These are phyloP conservation scores for Oreochromis mossambicus DNA, from an alignment of 2,797 vertebrate genomes.

Conservation along the genomic window DNA sequence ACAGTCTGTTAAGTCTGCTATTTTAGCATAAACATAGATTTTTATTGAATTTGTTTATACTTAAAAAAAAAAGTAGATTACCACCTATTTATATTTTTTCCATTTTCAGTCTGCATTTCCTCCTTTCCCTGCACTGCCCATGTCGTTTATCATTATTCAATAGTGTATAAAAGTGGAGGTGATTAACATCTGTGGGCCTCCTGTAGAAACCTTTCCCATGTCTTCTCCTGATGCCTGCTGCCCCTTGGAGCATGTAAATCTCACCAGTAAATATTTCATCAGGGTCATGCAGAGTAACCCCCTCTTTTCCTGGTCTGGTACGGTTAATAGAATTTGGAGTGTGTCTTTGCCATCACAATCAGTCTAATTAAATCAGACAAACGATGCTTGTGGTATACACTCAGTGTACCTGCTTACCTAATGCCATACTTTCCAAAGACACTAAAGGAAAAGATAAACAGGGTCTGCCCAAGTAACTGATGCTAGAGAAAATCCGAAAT, in stretches of 20 bases:
- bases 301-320: not conserved
- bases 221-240: slow-evolving; percentile 1
- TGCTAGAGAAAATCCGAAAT: not conserved
- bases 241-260: slow-evolving; percentile 52
- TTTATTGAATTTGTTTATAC: not conserved
- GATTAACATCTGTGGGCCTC: slow-evolving; percentile 19
- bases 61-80: not conserved
- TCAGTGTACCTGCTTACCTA: not conserved
- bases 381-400: not conserved
- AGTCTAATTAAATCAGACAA: slow-evolving; percentile 57
- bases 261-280: slow-evolving; percentile 68
- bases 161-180: not conserved
- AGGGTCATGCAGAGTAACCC: slow-evolving; percentile 9
- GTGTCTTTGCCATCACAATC: slow-evolving; percentile 35
- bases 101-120: not conserved
- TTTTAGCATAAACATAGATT: not conserved
- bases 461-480: slow-evolving; percentile 4
- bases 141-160: slow-evolving; percentile 21
- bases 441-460: not conserved
- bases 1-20: not conserved
- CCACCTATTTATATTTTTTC: not conserved
- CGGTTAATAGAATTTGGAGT: slow-evolving; percentile 61
- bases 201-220: not conserved
- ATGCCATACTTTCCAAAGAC: slow-evolving; percentile 10
- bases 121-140: not conserved